Evolutionary conservation across 2,888 invertebrate genomes (phyloP).

Genomic region (Campoplex capitator): DNA sequence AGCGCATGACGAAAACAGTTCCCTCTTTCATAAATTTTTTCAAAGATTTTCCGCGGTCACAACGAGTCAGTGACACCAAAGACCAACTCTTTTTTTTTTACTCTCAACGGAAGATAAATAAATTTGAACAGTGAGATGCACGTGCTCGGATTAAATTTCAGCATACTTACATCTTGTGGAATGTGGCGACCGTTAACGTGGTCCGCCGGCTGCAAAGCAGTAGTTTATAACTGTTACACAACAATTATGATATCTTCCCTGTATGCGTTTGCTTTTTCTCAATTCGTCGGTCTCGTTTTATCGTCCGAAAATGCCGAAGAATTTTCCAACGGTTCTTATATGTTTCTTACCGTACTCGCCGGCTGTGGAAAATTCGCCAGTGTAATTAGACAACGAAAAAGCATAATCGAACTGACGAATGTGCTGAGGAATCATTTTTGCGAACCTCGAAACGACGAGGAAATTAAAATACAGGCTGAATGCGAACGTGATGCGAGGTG

Average conservation of each 20-base stretch:
- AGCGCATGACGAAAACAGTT: neutral
- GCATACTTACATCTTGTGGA: conserved; percentile 57
- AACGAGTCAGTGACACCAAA: conserved; percentile 2
- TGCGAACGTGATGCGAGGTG: conserved; percentile 46
- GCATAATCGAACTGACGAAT: conserved; percentile 45
- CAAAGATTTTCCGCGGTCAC: neutral
- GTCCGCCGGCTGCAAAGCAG: conserved; percentile 47
- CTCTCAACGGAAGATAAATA: neutral
- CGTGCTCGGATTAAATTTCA: conserved; percentile 57
- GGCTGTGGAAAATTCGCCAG: conserved; percentile 61
- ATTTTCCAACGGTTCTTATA: conserved; percentile 61
- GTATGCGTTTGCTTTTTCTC: conserved; percentile 44
- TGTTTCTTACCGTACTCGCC: conserved; percentile 59
- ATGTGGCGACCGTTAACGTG: conserved; percentile 63
- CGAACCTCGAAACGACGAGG: conserved; percentile 20
- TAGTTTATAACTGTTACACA: conserved; percentile 64
- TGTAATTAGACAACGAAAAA: conserved; percentile 52
- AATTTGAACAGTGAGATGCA: conserved; percentile 26
- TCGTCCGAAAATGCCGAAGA: conserved; percentile 53
- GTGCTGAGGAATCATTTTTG: conserved; percentile 30
- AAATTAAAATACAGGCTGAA: conserved; percentile 21
- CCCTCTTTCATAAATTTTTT: neutral
- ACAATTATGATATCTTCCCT: conserved; percentile 52
- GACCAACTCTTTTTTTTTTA: neutral
- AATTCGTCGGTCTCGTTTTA: conserved; percentile 66